Percentiles rank a stretch among this genome's conserved stretches.
Conservation (phyloP, 1,140 invertebrate species). For the Hylaeus volcanicus region DNA sequence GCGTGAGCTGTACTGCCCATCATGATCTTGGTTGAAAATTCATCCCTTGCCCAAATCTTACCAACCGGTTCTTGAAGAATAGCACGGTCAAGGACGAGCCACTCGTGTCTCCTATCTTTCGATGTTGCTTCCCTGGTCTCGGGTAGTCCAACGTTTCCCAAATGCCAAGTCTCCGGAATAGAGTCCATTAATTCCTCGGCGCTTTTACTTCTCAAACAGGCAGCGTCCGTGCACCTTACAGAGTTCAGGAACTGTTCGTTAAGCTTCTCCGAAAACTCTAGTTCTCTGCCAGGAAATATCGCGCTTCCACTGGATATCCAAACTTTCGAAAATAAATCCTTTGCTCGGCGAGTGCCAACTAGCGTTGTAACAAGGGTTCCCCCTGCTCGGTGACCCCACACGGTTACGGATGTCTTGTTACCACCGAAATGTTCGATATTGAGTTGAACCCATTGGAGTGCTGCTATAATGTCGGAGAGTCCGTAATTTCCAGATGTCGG, state of each 20-base stretch:
- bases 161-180: conserved; percentile 86
- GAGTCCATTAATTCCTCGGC: conserved; percentile 84
- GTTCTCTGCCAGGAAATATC: conserved; percentile 84
- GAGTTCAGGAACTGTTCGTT: conserved; percentile 83
- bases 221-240: conserved; percentile 80
- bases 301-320: conserved; percentile 89
- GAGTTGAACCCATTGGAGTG: conserved; percentile 89
- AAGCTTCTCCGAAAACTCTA: conserved; percentile 83
- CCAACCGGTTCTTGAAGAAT: conserved; percentile 85
- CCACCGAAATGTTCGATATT: conserved; percentile 93
- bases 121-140: conserved; percentile 78
- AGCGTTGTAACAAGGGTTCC: conserved; percentile 89
- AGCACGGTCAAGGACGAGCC: conserved; percentile 87
- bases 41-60: conserved; percentile 81
- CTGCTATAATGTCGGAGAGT: conserved; percentile 88
- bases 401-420: conserved; percentile 86
- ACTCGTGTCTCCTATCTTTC: conserved; percentile 84
- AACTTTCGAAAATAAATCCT: conserved; percentile 84
- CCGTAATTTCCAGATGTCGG: conserved; percentile 93
- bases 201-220: conserved; percentile 84
- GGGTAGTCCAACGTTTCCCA: conserved; percentile 83
- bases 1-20: conserved; percentile 88
- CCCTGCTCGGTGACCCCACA: conserved; percentile 90
- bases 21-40: conserved; percentile 82
- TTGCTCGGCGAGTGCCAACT: conserved; percentile 81